phyloP scores from a whole-genome alignment of 64 coral and sea anemone species.

The Montipora foliosa region DNA sequence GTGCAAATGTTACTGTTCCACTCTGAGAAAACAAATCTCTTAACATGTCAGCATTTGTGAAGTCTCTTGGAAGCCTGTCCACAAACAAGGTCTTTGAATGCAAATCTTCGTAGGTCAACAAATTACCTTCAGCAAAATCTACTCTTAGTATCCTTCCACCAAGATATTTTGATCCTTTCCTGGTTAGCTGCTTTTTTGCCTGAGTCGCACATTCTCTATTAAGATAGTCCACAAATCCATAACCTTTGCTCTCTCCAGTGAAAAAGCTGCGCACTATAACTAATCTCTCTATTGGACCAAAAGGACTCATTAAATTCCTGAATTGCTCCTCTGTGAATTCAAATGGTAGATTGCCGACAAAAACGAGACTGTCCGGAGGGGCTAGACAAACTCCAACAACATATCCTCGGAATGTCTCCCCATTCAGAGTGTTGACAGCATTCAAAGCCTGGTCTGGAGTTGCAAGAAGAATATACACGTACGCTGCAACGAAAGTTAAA shows the following conservation, averaged over 20 bases:
- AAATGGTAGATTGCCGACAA: slow-evolving; percentile 96
- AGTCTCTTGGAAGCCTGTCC: slow-evolving; percentile 87
- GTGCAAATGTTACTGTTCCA: slow-evolving; percentile 91
- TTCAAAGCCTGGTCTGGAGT: slow-evolving; percentile 61
- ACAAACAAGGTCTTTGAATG: slow-evolving; percentile 97
- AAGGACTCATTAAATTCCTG: slow-evolving; percentile 87
- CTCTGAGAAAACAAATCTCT: slow-evolving; percentile 83
- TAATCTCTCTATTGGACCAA: slow-evolving; percentile 87
- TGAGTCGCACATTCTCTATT: slow-evolving; percentile 73
- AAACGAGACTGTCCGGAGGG: slow-evolving; percentile 84
- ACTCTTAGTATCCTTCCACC: slow-evolving; percentile 87
- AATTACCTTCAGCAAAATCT: slow-evolving; percentile 88
- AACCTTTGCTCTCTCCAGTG: slow-evolving; percentile 95
- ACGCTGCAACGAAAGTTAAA: no score
- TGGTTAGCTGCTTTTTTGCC: slow-evolving; percentile 90
- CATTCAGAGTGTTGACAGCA: slow-evolving; percentile 61
- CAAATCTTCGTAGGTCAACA: slow-evolving; percentile 80
- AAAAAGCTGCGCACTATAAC: slow-evolving; percentile 88
- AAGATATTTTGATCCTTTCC: slow-evolving; percentile 86
- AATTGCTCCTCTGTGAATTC: slow-evolving; percentile 91
- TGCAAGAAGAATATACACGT: slow-evolving; percentile 54
- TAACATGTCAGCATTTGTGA: slow-evolving; percentile 81
- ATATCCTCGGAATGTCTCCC: slow-evolving; percentile 63
- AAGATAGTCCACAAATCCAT: slow-evolving; percentile 97
- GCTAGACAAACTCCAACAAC: slow-evolving; percentile 64